Conservation (phyloP, 2,888 invertebrate species). For the Lepidochitona cinerea region DNA sequence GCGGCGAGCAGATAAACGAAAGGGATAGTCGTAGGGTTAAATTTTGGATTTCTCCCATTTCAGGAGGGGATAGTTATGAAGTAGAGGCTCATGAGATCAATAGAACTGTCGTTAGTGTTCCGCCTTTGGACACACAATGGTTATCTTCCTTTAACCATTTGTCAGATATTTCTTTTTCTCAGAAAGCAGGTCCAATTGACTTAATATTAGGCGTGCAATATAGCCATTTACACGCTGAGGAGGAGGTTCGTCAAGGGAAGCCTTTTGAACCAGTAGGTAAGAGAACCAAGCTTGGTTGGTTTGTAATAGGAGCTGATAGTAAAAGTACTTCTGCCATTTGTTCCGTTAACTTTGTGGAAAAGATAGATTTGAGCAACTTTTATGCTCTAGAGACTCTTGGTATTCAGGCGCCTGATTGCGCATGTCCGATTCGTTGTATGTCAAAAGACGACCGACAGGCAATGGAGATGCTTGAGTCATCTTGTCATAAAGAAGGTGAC, state of each 20-base stretch:
- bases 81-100: neutral
- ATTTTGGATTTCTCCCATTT: constrained; percentile 6
- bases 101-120: constrained; percentile 11
- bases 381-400: constrained; percentile 17
- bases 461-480: neutral
- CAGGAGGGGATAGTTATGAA: constrained; percentile 5
- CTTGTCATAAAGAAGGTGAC: neutral
- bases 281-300: constrained; percentile 12
- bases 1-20: neutral
- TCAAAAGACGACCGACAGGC: neutral
- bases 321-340: neutral
- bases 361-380: constrained; percentile 9
- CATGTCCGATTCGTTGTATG: neutral
- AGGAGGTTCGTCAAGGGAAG: neutral
- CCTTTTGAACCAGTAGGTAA: constrained; percentile 12
- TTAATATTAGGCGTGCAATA: constrained; percentile 11
- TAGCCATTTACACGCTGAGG: constrained; percentile 10
- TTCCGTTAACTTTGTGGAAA: constrained; percentile 11
- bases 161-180: constrained; percentile 5
- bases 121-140: constrained; percentile 3
- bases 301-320: constrained; percentile 9
- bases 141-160: too few species aligned
- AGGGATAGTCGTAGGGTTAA: constrained; percentile 4
- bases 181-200: constrained; percentile 11
- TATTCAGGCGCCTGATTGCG: constrained; percentile 10